Base-by-base conservation (phyloP, 92 coral and sea anemone species). In the Pocillopora grandis region DNA sequence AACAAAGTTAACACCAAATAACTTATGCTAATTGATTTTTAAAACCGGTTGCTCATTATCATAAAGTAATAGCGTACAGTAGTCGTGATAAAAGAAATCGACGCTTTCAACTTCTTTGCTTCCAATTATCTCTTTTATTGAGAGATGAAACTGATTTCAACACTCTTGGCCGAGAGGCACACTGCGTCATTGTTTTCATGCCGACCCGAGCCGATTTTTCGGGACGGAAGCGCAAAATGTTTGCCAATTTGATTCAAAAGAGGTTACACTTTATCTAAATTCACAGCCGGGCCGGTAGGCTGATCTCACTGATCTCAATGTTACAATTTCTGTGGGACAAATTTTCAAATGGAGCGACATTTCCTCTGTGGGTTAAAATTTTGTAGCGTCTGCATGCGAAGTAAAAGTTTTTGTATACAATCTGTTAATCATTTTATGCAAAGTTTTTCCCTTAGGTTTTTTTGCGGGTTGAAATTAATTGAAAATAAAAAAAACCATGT, bases 1-100 rank as follows among this genome's bases (percentile, higher is more conserved):
- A 73, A 23, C 72, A 64, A 74, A 55, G 60, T 83, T 73, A 74
- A 72, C 79, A 48, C 74, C 10, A 68, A 63, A 52, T 75, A 60
- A 62, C 52, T 73, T 83, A 83, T 83, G 86, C 86, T 72, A 83
- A 83, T 83, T 59, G 84, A 62, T 20, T 13, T 61, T 21, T 48
- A 21, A 72, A 59, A 10, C 57, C 31, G 20, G 16, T 33, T 20
- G 13, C 6, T 21, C 9, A 83, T 83, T 83, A 83, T 49, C 72
- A 83, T 83, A n/a, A 31, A 62, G 78, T 83, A 56, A 83, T 83
- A 73, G 56, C 74, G 61, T 81, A 58, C 71, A 14, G 70, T 58
- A 33, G 35, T 36, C 33, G 78, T 72, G 67, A 21, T 21, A 8
- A 11, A 19, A n/a, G 33, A 48, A 81, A 48, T 79, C 52, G 52